phyloP scores from a whole-genome alignment of 2,797 vertebrate species.

The Ciconia nigra region DNA sequence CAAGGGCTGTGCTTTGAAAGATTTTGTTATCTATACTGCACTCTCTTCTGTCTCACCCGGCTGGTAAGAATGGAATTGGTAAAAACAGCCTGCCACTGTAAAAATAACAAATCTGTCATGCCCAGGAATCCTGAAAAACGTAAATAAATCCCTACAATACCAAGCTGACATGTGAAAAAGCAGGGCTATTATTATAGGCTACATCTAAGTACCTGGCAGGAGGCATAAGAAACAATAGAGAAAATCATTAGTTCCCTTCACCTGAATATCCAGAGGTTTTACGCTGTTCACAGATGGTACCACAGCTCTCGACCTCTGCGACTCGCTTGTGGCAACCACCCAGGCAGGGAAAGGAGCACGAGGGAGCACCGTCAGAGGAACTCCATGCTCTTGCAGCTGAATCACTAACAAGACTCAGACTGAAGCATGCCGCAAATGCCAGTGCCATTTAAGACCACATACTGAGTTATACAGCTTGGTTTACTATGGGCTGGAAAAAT shows the following conservation, averaged over 20 bases:
- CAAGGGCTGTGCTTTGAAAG: background rate
- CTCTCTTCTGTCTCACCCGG: background rate
- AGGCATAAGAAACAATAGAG: background rate
- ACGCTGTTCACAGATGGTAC: background rate
- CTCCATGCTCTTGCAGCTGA: background rate
- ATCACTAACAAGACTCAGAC: background rate
- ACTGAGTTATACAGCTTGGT: background rate
- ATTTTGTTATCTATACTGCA: background rate
- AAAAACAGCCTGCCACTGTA: background rate
- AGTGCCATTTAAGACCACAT: background rate
- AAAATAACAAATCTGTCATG: background rate
- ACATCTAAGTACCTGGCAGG: background rate
- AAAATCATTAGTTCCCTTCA: background rate
- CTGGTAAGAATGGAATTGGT: background rate
- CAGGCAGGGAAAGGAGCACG: background rate
- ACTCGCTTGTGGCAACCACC: background rate
- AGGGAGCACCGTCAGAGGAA: background rate
- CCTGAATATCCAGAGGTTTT: background rate
- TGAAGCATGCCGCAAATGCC: background rate
- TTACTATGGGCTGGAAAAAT: background rate
- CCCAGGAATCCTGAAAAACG: background rate
- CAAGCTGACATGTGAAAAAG: background rate
- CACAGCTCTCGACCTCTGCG: background rate
- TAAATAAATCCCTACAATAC: background rate
- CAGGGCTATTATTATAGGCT: background rate